Base-by-base conservation (phyloP, 2,113 vertebrate genomes). In the Ophiodon elongatus region DNA sequence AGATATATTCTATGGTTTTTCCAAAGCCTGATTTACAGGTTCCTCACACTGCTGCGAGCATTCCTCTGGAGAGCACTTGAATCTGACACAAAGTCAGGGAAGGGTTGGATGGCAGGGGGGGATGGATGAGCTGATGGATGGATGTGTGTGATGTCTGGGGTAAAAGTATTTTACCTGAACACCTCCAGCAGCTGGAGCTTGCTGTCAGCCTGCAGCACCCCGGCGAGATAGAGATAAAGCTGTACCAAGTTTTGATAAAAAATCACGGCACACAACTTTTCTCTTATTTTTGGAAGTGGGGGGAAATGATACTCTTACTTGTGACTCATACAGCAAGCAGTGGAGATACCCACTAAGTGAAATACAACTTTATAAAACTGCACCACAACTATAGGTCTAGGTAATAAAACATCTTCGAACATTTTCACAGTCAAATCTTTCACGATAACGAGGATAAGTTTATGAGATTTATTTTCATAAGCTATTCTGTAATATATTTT, bases 171-270 rank as follows among this genome's bases (percentile, higher is more conserved):
- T 76, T 79, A 54, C 76, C 70, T 79, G 71, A 88, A 85, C 50
- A 71, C 21, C 39, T 64, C 83, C 83, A 89, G 89, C 86, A 87
- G 73, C 78, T 57, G 86, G 52, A 90, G 82, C 76, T 74, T 0
- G 23, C 76, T 84, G 76, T 89, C 76, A 90, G 83, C 84, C 85
- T 82, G 73, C 69, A 91, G 84, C 72, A 2, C 68, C 56, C 21
- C 29, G 23, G 27, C n/a, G 39, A 59, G 66, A 31, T 21, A 45
- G 56, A 82, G 69, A 79, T 62, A 39, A 76, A 86, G 78, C 69
- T 70, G 63, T 23, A 60, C 29, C 50, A 76, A 72, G 43, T 77
- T 67, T 59, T 0, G 10, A 85, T 60, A 35, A 57, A 37, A 67
- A 76, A 86, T 66, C 50, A 52, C 7, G 23, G 76, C 86, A 76